Conservation (phyloP, 2,797 vertebrate genomes). For the Enteromius paludinosus region DNA sequence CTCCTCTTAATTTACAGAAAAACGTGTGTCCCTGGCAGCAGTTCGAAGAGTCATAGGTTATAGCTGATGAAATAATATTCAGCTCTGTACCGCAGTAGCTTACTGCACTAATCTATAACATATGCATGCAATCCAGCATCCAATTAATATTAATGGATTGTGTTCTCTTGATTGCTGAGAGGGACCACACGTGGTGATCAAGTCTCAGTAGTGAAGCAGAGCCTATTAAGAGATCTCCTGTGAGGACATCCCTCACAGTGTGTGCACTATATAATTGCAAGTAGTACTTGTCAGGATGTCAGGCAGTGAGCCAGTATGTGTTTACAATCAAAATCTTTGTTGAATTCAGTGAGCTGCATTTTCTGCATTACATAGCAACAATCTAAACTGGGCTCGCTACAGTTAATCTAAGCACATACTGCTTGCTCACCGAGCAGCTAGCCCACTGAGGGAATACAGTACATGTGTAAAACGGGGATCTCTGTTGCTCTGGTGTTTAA, state of each 20-base stretch:
- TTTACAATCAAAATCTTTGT: constrained; percentile 8
- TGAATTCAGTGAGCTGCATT: neutral
- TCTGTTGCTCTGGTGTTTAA: constrained; percentile 14
- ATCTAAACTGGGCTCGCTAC: neutral
- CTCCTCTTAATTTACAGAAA: neutral
- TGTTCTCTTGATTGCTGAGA: constrained; percentile 41
- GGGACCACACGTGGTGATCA: constrained; percentile 37
- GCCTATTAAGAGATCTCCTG: constrained; percentile 45
- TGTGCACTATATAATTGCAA: constrained; percentile 37
- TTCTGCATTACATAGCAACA: constrained; percentile 1
- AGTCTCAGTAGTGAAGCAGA: constrained; percentile 41
- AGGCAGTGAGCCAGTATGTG: constrained; percentile 10
- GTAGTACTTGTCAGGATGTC: constrained; percentile 22
- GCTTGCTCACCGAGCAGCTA: neutral
- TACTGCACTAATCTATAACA: constrained; percentile 33
- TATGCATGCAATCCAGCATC: constrained; percentile 38
- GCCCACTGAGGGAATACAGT: neutral
- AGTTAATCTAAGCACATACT: neutral
- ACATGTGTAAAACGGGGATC: constrained; percentile 12
- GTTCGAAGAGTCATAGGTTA: neutral
- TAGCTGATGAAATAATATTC: neutral
- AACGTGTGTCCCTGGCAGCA: neutral
- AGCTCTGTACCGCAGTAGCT: neutral
- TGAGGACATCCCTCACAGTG: constrained; percentile 39
- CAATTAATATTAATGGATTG: constrained; percentile 44